Evolutionary conservation across 30 jellyfish, hydroid and myxozoan genomes (phyloP), one percentile per base, ranked within the genome.

Genomic region (Clytia hemisphaerica): DNA sequence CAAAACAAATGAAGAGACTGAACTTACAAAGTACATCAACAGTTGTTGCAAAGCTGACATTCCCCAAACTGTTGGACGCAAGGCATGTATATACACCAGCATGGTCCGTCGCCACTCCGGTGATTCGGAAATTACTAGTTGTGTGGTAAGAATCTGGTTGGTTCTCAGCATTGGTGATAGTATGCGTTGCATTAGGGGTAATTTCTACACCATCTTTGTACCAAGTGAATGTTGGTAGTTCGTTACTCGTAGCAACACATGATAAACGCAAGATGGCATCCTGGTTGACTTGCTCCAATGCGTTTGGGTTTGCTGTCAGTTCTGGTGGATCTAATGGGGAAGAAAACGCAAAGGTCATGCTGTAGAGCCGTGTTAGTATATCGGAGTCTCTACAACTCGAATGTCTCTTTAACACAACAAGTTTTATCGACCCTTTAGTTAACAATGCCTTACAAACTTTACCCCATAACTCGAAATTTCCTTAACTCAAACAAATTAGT

Each of bases 301-400:
- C 12, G 30, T 57, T 44, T 22, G 50, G 7, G 7, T 14, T 22
- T 6, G 44, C 50, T 22, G 35, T 57, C 5, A 57, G 42, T 9
- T n/a, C 30, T 22, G 70, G 70, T 57, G 70, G 38, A 29, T 7
- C 70, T 57, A n/a, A n/a, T n/a, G n/a, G n/a, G n/a, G n/a, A n/a
- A n/a, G n/a, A n/a, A n/a, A n/a, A n/a, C n/a, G n/a, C n/a, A n/a
- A n/a, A n/a, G n/a, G n/a, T n/a, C n/a, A n/a, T n/a, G n/a, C n/a
- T n/a, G n/a, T n/a, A n/a, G n/a, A n/a, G n/a, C n/a, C n/a, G n/a
- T n/a, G n/a, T n/a, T n/a, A n/a, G n/a, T n/a, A n/a, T n/a, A n/a
- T n/a, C n/a, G n/a, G n/a, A n/a, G n/a, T n/a, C n/a, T n/a, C n/a
- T n/a, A n/a, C n/a, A n/a, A n/a, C n/a, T n/a, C n/a, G n/a, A n/a